Evolutionary conservation across 1,140 invertebrate species (phyloP), one percentile per base, ranked within the genome.

Genomic region (Acyrthosiphon pisum): DNA sequence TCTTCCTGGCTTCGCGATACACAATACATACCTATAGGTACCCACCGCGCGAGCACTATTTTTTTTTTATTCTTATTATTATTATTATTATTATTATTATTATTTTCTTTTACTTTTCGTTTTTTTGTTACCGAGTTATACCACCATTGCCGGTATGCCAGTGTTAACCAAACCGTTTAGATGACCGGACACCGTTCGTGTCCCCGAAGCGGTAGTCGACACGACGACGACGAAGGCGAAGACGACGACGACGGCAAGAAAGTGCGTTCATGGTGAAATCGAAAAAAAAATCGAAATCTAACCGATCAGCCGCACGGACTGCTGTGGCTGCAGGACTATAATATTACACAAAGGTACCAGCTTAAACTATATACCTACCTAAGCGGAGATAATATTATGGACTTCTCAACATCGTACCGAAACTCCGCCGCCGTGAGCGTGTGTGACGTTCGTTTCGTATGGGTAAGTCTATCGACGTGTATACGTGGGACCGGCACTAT

Each of bases 141-240:
- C 37, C 37, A 41, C 37, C 23, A 1, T 68, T 56, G 23, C 4
- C 20, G 2, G 37, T 30, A n/a, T 68, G 23, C 23, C 91, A 93
- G 91, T 93, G 81, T 53, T 41, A 56, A 93, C 46, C 91, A 84
- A 93, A 93, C 91, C 91, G 81, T 86, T 50, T 30, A 30, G 26
- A 93, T 83, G 90, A 91, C 68, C 22, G 68, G 90, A 48, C 68
- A 37, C 41, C 41, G 44, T 56, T 2, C 53, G 89, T 48, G 53
- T 90, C 50, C 23, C 56, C 89, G 14, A 37, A 44, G 37, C 89
- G 37, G 37, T 50, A 37, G 30, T 44, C 44, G 26, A 30, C 44
- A 86, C 84, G 44, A n/a, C 60, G n/a, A 76, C 60, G 30, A 48
- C 84, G 41, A 46, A 44, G 44, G 18, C 84, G 50, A 20, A 18